Evolutionary conservation across 2,113 vertebrate genomes (phyloP).

Genomic region (Dromiciops gliroides): DNA sequence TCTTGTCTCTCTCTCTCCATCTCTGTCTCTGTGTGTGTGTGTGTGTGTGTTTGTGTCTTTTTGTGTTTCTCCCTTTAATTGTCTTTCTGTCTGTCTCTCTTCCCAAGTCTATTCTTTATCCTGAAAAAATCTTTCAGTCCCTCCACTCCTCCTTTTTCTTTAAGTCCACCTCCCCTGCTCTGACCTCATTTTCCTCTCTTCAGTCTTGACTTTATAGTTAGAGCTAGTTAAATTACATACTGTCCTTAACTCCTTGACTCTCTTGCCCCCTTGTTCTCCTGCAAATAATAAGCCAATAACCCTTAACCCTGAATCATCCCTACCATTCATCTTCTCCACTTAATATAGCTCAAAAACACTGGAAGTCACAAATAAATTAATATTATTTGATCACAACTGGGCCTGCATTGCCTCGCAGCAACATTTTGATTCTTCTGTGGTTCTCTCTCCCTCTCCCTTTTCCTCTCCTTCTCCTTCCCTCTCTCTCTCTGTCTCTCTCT

Average conservation of each 20-base stretch:
- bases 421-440: background rate
- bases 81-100: too few relatives aligned
- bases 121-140: background rate
- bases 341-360: background rate
- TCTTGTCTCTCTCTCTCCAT: too few relatives aligned
- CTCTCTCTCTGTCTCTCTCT: too few relatives aligned
- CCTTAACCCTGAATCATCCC: background rate
- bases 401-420: background rate
- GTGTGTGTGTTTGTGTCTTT: too few relatives aligned
- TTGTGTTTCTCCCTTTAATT: background rate
- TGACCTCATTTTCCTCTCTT: background rate
- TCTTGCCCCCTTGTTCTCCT: background rate
- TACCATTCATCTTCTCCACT: background rate
- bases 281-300: background rate
- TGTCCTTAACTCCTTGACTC: background rate
- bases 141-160: background rate
- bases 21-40: too few relatives aligned
- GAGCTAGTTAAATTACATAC: background rate
- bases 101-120: background rate
- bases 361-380: background rate
- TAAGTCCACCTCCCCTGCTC: background rate
- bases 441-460: background rate
- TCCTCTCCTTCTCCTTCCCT: too few relatives aligned
- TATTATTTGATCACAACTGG: background rate
- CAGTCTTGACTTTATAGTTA: background rate